Evolutionary conservation across 1,140 invertebrate species (phyloP).

Genomic region (Drosophila takahashii): DNA sequence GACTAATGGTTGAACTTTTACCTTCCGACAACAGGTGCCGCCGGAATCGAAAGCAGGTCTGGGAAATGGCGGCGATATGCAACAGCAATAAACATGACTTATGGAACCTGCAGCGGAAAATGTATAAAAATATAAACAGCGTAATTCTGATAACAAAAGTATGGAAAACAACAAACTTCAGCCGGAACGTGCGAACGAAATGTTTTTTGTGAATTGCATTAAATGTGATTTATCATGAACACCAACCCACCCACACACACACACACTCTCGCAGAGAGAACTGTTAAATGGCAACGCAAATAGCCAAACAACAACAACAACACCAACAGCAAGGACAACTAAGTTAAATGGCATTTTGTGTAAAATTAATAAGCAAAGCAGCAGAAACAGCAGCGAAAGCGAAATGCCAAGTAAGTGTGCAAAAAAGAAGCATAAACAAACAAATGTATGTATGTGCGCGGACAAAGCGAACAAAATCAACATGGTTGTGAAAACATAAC

Average conservation of each 20-base stretch:
- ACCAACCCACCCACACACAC: constrained; percentile 29
- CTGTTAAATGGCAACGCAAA: constrained; percentile 43
- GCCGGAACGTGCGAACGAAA: constrained; percentile 54
- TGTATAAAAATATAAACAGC: constrained; percentile 14
- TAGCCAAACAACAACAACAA: constrained; percentile 22
- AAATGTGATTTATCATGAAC: constrained; percentile 66
- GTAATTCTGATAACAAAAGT: constrained; percentile 53
- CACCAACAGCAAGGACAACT: constrained; percentile 23
- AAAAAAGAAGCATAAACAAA: constrained; percentile 39
- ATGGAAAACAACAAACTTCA: constrained; percentile 43
- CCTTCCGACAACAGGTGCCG: constrained; percentile 85
- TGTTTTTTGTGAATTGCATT: constrained; percentile 70
- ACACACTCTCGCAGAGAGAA: constrained; percentile 19
- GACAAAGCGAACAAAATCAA: constrained; percentile 66
- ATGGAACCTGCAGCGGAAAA: constrained; percentile 2
- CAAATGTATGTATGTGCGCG: constrained; percentile 32
- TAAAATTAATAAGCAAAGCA: constrained; percentile 66
- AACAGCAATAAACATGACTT: constrained; percentile 72
- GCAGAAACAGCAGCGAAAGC: constrained; percentile 8
- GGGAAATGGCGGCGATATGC: constrained; percentile 87
- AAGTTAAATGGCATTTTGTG: constrained; percentile 71
- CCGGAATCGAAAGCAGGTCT: constrained; percentile 90
- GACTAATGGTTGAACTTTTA: constrained; percentile 35
- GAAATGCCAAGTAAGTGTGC: constrained; percentile 43
- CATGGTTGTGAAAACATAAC: constrained; percentile 73